phyloP scores from a whole-genome alignment of 2,888 invertebrate genomes.

The Leptura quadrifasciata region DNA sequence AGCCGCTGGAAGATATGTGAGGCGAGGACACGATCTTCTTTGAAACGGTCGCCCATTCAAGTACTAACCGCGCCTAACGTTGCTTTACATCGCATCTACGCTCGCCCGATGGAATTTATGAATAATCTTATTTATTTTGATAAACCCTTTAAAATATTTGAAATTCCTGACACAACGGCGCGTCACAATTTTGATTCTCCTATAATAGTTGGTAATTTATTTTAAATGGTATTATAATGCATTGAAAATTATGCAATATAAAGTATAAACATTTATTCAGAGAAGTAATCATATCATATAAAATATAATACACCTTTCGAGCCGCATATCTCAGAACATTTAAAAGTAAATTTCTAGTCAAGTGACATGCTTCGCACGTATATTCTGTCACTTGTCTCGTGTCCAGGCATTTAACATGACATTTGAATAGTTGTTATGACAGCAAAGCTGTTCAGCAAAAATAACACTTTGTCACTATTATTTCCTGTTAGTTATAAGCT shows the following conservation, averaged over 20 bases:
- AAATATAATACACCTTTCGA: constrained; percentile 59
- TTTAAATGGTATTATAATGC: constrained; percentile 13
- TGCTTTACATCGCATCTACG: too few species aligned
- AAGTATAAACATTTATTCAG: constrained; percentile 26
- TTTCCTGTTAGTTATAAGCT: constrained; percentile 59
- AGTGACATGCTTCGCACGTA: constrained; percentile 69
- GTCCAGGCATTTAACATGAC: constrained; percentile 68
- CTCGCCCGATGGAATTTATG: too few species aligned
- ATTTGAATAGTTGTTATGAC: constrained; percentile 69
- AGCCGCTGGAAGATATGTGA: too few species aligned
- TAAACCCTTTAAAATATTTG: neutral
- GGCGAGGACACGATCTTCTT: too few species aligned
- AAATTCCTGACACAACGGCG: neutral
- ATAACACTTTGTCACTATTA: constrained; percentile 69
- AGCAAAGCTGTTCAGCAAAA: constrained; percentile 66
- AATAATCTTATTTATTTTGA: too few species aligned
- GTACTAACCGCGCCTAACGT: too few species aligned
- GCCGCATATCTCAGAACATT: constrained; percentile 60
- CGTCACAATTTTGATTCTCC: neutral
- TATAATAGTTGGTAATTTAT: neutral
- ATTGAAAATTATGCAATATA: constrained; percentile 6
- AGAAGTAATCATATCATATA: constrained; percentile 58
- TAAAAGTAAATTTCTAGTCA: constrained; percentile 65
- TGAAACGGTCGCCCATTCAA: too few species aligned
- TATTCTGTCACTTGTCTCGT: constrained; percentile 68